Base-by-base conservation (phyloP, 2,797 vertebrate species). In the Aselliscus stoliczkanus region DNA sequence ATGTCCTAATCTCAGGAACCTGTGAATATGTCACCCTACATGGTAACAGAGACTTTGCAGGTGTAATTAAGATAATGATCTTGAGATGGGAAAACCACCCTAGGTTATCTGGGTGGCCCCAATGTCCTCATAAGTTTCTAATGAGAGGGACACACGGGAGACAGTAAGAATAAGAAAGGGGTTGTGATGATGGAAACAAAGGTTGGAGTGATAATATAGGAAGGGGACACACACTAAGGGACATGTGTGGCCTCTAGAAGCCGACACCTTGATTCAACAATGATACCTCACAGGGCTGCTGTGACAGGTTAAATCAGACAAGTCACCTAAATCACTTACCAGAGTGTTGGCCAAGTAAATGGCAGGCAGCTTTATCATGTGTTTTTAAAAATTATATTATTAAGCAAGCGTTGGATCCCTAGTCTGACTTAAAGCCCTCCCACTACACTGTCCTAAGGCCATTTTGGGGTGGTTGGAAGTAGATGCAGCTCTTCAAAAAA, bases 381-480 rank as follows among this genome's bases (percentile, higher is more conserved):
- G 29, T 8, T 92, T 93, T 58, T 13, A 29, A 44, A 95, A 91
- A 77, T 70, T 62, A 17, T 47, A 47, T 86, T 10, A 75, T 72
- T 52, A 37, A 47, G 15, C 18, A 54, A 15, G 10, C 0, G 6
- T 2, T 62, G 70, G 29, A 58, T 44, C 23, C 29, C 37, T 58
- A 62, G 11, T 73, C 75, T 44, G 34, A 86, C 69, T 58, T 56
- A 56, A 82, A 81, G n/a, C 47, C 77, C 10, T 17, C 6, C 23
- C 34, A 20, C 17, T 44, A 20, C 4, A 1, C 23, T 18, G 4
- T 7, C 17, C 52, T 70, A 42, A 37, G 60, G 76, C 44, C 20
- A 56, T 58, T 23, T n/a, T n/a, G 62, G 7, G 31, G 29, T 18
- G 18, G 18, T 34, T 72, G 60, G 54, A 52, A 54, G 44, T 21